Conservation (phyloP, 2,113 vertebrate species). For the Mus pahari region DNA sequence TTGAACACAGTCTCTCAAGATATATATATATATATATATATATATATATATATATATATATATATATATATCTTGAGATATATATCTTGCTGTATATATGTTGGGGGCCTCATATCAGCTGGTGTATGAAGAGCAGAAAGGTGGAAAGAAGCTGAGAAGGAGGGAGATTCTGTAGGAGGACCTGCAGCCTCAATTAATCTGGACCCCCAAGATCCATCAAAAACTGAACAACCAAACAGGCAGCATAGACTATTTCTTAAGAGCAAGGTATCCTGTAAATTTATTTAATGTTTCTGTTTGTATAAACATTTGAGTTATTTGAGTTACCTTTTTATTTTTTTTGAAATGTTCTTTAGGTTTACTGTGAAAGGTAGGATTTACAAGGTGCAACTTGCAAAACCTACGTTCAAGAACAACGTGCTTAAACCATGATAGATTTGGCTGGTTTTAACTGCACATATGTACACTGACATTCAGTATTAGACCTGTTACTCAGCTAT, state of each 20-base stretch:
- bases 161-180: too few species aligned
- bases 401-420: not conserved
- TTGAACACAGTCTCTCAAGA: too few species aligned
- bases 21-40: too few species aligned
- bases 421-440: not conserved
- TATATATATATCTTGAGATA: too few species aligned
- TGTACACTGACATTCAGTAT: not conserved
- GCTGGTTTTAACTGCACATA: not conserved
- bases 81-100: too few species aligned
- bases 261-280: not conserved
- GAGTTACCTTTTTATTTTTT: not conserved
- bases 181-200: too few species aligned
- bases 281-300: not conserved
- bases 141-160: too few species aligned
- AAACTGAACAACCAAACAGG: too few species aligned
- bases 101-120: too few species aligned
- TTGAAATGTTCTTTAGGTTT: not conserved
- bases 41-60: too few species aligned
- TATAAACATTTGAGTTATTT: slow-evolving; percentile 8
- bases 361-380: not conserved
- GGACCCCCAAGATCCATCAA: too few species aligned
- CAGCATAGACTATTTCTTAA: not conserved
- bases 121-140: too few species aligned
- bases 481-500: not conserved
- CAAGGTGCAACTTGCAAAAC: slow-evolving; percentile 15